Percentiles rank a stretch among this genome's conserved stretches.
These are phyloP conservation scores for Nematopogon swammerdamellus DNA, from an alignment of 2,888 invertebrate genomes.

Conservation along the genomic window DNA sequence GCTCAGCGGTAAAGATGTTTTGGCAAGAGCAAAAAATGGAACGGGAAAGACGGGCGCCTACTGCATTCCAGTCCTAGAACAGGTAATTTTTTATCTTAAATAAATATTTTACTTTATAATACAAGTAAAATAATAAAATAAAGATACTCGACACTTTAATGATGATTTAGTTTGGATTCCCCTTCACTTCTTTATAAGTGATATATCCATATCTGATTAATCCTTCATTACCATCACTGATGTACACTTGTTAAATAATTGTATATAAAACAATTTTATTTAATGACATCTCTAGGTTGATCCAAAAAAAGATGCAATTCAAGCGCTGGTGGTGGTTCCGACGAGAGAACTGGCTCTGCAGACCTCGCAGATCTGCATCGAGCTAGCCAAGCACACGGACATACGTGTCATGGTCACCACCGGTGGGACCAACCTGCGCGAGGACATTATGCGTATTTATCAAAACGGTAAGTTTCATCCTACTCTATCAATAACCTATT, in stretches of 20 bases:
- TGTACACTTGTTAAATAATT: too few relatives aligned
- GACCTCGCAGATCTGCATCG: slow-evolving; percentile 99
- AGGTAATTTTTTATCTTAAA: slow-evolving; percentile 34
- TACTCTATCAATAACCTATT: too few relatives aligned
- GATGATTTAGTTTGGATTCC: slow-evolving; percentile 51
- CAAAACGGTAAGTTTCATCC: slow-evolving; percentile 73
- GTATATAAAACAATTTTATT: too few relatives aligned
- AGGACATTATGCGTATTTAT: slow-evolving; percentile 99
- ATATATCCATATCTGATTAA: slow-evolving; percentile 27
- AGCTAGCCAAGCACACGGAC: slow-evolving; percentile 95
- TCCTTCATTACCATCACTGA: too few relatives aligned
- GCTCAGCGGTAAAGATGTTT: slow-evolving; percentile 93
- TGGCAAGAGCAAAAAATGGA: slow-evolving; percentile 99
- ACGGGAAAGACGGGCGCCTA: slow-evolving; percentile 99
- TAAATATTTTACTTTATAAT: slow-evolving; percentile 12
- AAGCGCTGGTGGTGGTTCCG: slow-evolving; percentile 97
- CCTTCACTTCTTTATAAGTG: slow-evolving; percentile 51
- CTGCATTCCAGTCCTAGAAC: slow-evolving; percentile 97
- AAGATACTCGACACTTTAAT: slow-evolving; percentile 47
- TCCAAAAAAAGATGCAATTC: slow-evolving; percentile 87
- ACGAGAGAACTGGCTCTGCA: slow-evolving; percentile 98
- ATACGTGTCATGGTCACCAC: slow-evolving; percentile 99
- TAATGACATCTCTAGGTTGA: too few relatives aligned
- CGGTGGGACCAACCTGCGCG: slow-evolving; percentile 95
- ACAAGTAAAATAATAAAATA: slow-evolving; percentile 20